Evolutionary conservation across 2,888 invertebrate genomes (phyloP), one percentile per base, ranked within the genome.

Genomic region (Agonopterix alstromeriana): DNA sequence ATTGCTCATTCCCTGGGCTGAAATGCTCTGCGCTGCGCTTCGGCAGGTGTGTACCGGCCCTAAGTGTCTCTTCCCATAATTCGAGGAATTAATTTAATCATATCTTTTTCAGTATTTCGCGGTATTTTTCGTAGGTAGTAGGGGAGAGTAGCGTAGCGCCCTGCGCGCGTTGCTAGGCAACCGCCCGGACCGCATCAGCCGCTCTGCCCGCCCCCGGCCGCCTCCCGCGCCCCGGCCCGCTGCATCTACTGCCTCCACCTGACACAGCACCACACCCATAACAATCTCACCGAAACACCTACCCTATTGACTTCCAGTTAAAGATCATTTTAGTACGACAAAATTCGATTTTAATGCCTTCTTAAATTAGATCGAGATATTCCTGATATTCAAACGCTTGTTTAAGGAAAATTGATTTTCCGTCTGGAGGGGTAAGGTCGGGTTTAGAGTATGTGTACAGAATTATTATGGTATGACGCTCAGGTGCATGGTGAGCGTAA

Each of bases 131-230:
- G 42, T 42, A 10, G n/a, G 11, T 45, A 11, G 48, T 52, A 53
- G 45, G 11, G 36, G n/a, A n/a, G n/a, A n/a, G 50, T 3, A 10
- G 10, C 38, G 10, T 36, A 41, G 38, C 48, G 36, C 44, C 49
- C 45, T 50, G 52, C 50, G 53, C 48, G 11, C 46, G 60, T 63
- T 55, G 61, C 63, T 53, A 44, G 51, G 64, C 63, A 64, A 66
- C 66, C 53, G 47, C 49, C 57, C 57, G 58, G 58, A 52, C 53
- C 53, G 45, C 54, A 27, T 48, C 53, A 45, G 43, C 55, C 54
- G 48, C 54, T 50, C 53, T n/a, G n/a, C 38, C 10, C 38, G 9
- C 54, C 42, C 46, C 35, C 9, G 50, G 43, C 48, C 43, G 35
- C 52, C 10, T n/a, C n/a, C 54, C 42, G 47, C n/a, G 43, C 43